Conservation (phyloP, 1,140 invertebrate genomes). For the Catajapyx aquilonaris region DNA sequence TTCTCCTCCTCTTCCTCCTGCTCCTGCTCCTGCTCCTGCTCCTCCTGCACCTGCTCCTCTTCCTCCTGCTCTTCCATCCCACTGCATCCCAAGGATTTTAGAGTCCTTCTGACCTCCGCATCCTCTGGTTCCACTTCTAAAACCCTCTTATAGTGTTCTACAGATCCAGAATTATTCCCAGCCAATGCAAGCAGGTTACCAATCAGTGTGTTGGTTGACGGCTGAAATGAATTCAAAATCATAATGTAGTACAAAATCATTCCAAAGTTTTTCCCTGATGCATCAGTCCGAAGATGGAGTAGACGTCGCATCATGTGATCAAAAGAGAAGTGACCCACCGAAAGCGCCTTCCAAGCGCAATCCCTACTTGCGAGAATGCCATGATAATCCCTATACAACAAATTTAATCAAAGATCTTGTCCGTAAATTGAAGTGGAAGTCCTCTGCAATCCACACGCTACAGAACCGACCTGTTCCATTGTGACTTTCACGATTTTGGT, state of each 20-base stretch:
- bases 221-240: conserved; percentile 24
- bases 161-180: conserved; percentile 39
- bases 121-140: conserved; percentile 32
- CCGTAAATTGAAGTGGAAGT: too few species aligned
- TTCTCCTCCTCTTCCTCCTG: conserved; percentile 14
- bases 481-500: too few species aligned
- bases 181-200: conserved; percentile 39
- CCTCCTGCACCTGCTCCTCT: background rate
- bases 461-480: too few species aligned
- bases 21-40: background rate
- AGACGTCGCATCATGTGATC: too few species aligned
- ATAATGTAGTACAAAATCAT: conserved; percentile 7
- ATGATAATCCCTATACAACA: background rate
- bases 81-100: conserved; percentile 36
- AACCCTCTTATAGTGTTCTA: conserved; percentile 41
- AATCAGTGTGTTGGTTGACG: conserved; percentile 42
- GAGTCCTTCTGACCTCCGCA: conserved; percentile 26
- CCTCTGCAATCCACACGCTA: too few species aligned
- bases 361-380: background rate
- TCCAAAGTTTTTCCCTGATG: background rate
- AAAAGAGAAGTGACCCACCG: too few species aligned
- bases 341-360: too few species aligned
- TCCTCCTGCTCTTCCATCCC: conserved; percentile 14
- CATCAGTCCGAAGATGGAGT: background rate
- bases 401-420: background rate